phyloP scores from a whole-genome alignment of 2,888 invertebrate genomes.

The Trichopria drosophilae region DNA sequence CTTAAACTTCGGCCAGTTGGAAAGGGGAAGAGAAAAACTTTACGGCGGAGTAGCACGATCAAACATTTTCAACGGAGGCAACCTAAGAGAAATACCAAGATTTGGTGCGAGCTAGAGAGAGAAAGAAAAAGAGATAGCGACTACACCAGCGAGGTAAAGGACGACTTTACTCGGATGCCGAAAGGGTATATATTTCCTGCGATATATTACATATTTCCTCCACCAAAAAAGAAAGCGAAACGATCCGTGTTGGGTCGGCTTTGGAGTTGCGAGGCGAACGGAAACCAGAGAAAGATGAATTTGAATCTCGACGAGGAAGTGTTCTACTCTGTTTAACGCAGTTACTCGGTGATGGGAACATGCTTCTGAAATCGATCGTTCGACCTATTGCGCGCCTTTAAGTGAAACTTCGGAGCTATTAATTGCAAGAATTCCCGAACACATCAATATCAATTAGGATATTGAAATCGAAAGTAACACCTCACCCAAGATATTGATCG shows the following conservation, averaged over 20 bases:
- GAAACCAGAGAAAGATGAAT: constrained; percentile 25
- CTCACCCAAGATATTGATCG: no score
- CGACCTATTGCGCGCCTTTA: neutral
- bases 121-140: constrained; percentile 7
- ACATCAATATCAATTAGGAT: no score
- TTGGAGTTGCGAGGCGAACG: constrained; percentile 10
- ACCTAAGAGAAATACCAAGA: neutral
- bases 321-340: constrained; percentile 9
- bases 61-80: constrained; percentile 18
- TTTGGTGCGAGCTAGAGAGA: neutral
- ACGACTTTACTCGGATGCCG: constrained; percentile 17
- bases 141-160: neutral
- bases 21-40: constrained; percentile 18
- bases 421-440: no score
- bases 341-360: neutral
- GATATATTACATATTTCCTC: constrained; percentile 29
- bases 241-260: constrained; percentile 8
- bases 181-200: constrained; percentile 26
- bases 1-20: constrained; percentile 26
- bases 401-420: no score
- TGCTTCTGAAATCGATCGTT: constrained; percentile 11
- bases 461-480: no score
- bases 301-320: constrained; percentile 11
- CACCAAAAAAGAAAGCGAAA: constrained; percentile 7
- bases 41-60: constrained; percentile 21